phyloP scores from a whole-genome alignment of 2,888 invertebrate genomes.

The Smittia sp. region DNA sequence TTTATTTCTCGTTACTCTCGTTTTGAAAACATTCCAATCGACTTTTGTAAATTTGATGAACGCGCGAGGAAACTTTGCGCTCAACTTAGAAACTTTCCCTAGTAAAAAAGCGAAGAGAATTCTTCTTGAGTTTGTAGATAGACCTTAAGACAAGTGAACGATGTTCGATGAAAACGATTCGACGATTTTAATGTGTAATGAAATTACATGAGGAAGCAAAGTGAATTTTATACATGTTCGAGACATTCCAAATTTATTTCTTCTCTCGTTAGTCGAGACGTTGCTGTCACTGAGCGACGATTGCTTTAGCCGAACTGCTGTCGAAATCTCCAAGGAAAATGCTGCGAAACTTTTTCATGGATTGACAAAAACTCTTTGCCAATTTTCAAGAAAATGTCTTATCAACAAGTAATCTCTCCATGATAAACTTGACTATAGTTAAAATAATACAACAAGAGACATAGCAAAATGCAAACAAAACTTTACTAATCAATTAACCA shows the following conservation, averaged over 20 bases:
- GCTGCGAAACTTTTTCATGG: background rate
- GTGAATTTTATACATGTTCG: conserved; percentile 4
- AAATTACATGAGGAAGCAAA: background rate
- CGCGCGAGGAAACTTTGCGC: background rate
- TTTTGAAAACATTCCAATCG: background rate
- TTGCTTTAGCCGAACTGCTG: too few relatives aligned
- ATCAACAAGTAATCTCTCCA: background rate
- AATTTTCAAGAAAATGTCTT: conserved; percentile 12
- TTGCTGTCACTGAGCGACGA: too few relatives aligned
- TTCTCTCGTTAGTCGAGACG: background rate
- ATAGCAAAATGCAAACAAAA: background rate
- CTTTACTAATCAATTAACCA: conserved; percentile 6
- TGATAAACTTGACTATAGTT: background rate
- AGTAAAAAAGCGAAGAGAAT: background rate
- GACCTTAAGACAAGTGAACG: background rate
- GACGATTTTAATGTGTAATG: background rate
- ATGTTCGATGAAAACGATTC: background rate
- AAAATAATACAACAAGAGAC: background rate
- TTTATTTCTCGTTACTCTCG: background rate
- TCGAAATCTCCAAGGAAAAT: too few relatives aligned
- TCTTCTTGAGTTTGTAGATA: background rate
- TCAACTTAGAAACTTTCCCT: background rate
- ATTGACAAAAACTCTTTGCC: background rate
- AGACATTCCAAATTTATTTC: conserved; percentile 1
- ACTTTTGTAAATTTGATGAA: background rate